These are phyloP conservation scores for Aporophyla nigra DNA, from an alignment of 2,888 invertebrate species.

Conservation along the genomic window DNA sequence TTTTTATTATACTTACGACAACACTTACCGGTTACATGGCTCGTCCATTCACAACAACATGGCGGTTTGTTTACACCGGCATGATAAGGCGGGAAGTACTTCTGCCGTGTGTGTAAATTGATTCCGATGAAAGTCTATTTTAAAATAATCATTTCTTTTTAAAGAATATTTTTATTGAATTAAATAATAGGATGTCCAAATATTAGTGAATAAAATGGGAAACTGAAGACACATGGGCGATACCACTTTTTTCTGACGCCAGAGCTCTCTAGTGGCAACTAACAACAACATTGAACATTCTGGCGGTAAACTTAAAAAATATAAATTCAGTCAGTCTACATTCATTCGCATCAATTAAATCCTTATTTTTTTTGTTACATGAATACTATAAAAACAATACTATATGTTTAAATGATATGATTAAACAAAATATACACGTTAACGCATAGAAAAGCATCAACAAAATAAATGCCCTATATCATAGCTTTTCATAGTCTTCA, in stretches of 20 bases:
- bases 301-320: slow-evolving; percentile 74
- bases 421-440: slow-evolving; percentile 15
- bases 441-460: slow-evolving; percentile 26
- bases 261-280: slow-evolving; percentile 78
- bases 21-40: slow-evolving; percentile 77
- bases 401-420: slow-evolving; percentile 6
- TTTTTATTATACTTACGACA: slow-evolving; percentile 68
- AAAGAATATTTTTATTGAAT: slow-evolving; percentile 81
- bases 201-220: slow-evolving; percentile 66
- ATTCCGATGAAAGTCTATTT: slow-evolving; percentile 61
- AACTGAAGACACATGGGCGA: slow-evolving; percentile 83
- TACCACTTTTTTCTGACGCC: slow-evolving; percentile 79
- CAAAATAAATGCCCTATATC: slow-evolving; percentile 20
- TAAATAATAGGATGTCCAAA: slow-evolving; percentile 72
- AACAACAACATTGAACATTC: slow-evolving; percentile 47
- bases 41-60: slow-evolving; percentile 86
- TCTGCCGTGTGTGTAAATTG: slow-evolving; percentile 71
- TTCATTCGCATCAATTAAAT: background rate
- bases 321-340: slow-evolving; percentile 11
- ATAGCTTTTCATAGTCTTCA: slow-evolving; percentile 15
- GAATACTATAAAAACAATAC: background rate
- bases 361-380: slow-evolving; percentile 2
- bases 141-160: slow-evolving; percentile 74
- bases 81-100: slow-evolving; percentile 89
- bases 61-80: slow-evolving; percentile 92